Conservation (phyloP, 2,797 vertebrate genomes). For the Tachyglossus aculeatus region DNA sequence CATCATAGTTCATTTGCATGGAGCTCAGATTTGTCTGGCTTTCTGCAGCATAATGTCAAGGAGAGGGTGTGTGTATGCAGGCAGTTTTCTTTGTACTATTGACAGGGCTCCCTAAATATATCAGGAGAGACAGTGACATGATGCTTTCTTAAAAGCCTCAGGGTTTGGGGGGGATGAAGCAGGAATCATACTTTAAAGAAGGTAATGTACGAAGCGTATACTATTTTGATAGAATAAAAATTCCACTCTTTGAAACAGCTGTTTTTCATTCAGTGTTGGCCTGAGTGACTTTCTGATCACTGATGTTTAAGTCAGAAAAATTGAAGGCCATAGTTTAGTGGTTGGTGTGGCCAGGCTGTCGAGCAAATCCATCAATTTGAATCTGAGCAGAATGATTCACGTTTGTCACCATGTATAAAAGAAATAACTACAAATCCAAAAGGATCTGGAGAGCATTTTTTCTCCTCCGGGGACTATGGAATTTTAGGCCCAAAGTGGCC, state of each 20-base stretch:
- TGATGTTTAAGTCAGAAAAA: too few relatives aligned
- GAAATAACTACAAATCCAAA: too few relatives aligned
- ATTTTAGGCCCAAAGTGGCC: neutral
- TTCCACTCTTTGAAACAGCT: conserved; percentile 35
- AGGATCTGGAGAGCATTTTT: neutral
- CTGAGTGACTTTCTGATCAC: neutral
- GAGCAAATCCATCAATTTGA: neutral
- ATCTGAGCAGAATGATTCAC: neutral
- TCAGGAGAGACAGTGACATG: conserved; percentile 51
- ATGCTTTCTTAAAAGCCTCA: conserved; percentile 67
- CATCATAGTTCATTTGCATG: conserved; percentile 79
- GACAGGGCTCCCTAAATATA: conserved; percentile 47
- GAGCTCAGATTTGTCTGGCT: conserved; percentile 48
- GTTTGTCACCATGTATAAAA: too few relatives aligned
- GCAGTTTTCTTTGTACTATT: conserved; percentile 44
- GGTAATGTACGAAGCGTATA: conserved; percentile 62
- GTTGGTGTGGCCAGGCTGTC: neutral
- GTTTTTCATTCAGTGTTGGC: conserved; percentile 20
- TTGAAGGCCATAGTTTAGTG: neutral
- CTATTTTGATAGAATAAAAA: conserved; percentile 40
- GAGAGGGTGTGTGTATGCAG: conserved; percentile 2
- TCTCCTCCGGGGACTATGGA: too few relatives aligned
- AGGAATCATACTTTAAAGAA: conserved; percentile 74
- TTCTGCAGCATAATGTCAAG: conserved; percentile 16
- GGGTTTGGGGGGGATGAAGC: conserved; percentile 69